Evolutionary conservation across 2,888 invertebrate genomes (phyloP), one percentile per base, ranked within the genome.

Genomic region (Oxyteleia sp.): DNA sequence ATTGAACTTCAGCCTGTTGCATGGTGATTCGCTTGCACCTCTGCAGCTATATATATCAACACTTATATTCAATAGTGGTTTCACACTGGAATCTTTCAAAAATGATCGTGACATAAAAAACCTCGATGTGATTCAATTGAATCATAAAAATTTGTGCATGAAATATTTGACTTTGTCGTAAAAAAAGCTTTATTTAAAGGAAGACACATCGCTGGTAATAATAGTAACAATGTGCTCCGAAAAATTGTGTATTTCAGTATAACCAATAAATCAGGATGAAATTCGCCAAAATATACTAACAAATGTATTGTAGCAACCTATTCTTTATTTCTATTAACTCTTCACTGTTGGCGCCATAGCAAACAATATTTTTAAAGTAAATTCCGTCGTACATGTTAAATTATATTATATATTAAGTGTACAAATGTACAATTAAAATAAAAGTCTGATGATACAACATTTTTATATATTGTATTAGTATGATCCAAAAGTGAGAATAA

Each of bases 61-160:
- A 59, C 43, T 41, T 57, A 59, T 26, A 59, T 59, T 41, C 43
- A 43, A 23, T 43, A 59, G 43, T 43, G 43, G 23, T 59, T 26
- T 59, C 59, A 26, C 15, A 43, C 13, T 59, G 59, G 15, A 41
- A 59, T 59, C 59, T 59, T 13, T 43, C 15, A 13, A 59, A 59
- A 61, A 61, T 45, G 16, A n/a, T 11, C 43, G 38, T 8, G 10
- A n/a, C 32, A 47, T 11, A 61, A 45, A 61, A 61, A 61, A 20
- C 16, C 32, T 10, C 29, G 16, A n/a, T 8, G 45, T 32, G 45
- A 45, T 45, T 61, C 45, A 4, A 45, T 32, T 61, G 61, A 61
- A 16, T 61, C 45, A 43, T 59, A 23, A 59, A 59, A 59, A 26
- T 43, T 13, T 43, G 23, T 59, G 59, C 15, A 59, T 59, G 59